These are phyloP conservation scores for Myopa tessellatipennis DNA, from an alignment of 2,888 invertebrate genomes.

Conservation along the genomic window DNA sequence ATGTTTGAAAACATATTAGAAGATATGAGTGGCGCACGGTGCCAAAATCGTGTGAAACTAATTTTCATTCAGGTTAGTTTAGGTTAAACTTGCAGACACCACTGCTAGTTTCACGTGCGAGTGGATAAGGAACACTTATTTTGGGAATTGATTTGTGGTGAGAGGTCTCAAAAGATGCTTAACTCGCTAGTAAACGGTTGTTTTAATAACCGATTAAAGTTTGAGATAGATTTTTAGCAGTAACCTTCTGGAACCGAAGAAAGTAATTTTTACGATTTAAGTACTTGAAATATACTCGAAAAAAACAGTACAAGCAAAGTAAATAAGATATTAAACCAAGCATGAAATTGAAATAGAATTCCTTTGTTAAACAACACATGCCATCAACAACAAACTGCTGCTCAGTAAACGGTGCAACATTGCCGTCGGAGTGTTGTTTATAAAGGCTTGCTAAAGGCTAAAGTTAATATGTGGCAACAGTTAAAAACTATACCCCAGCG, in stretches of 20 bases:
- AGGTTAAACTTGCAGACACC: too few relatives aligned
- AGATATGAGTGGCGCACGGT: too few relatives aligned
- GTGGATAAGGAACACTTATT: too few relatives aligned
- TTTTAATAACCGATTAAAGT: neutral
- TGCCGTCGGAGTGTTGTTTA: neutral
- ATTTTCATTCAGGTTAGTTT: too few relatives aligned
- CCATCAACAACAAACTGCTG: conserved; percentile 1
- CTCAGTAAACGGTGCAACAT: conserved; percentile 6
- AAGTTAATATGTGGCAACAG: neutral
- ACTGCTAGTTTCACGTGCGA: too few relatives aligned
- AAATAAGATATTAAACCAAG: conserved; percentile 13
- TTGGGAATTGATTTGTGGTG: too few relatives aligned
- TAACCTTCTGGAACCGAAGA: conserved; percentile 11
- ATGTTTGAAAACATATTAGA: too few relatives aligned
- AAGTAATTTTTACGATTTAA: neutral
- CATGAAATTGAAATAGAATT: conserved; percentile 6
- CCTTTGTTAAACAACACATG: conserved; percentile 2
- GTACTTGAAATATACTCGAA: neutral
- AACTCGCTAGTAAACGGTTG: neutral
- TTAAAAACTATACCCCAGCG: neutral
- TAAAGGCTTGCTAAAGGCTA: neutral
- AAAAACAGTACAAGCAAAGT: neutral
- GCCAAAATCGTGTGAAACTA: too few relatives aligned
- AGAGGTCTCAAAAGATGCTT: too few relatives aligned
- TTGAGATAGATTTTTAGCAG: neutral